Conservation (phyloP, 2,113 vertebrate genomes). For the Antennarius striatus region DNA sequence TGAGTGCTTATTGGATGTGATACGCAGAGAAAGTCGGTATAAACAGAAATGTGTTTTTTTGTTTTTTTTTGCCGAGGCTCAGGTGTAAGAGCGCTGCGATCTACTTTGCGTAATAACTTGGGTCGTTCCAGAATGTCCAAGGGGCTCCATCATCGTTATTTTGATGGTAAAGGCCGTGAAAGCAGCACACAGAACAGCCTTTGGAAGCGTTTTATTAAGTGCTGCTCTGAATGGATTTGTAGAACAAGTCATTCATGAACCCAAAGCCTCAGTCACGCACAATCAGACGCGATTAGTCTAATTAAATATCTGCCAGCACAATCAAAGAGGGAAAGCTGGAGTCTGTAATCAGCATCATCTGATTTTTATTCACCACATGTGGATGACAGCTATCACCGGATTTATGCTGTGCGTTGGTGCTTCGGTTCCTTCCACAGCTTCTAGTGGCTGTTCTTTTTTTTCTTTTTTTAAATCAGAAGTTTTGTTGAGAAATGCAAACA, state of each 20-base stretch:
- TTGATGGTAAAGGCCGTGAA: neutral
- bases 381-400: slow-evolving; percentile 26
- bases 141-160: slow-evolving; percentile 10
- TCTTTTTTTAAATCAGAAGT: neutral
- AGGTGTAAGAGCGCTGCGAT: slow-evolving; percentile 43
- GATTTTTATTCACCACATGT: slow-evolving; percentile 44
- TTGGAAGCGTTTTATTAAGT: slow-evolving; percentile 34
- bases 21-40: slow-evolving; percentile 32
- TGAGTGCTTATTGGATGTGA: slow-evolving; percentile 50
- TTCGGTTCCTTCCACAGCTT: slow-evolving; percentile 17
- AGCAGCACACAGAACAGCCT: slow-evolving; percentile 24
- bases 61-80: slow-evolving; percentile 37
- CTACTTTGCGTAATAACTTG: slow-evolving; percentile 28
- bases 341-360: slow-evolving; percentile 45
- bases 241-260: slow-evolving; percentile 66
- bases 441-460: neutral
- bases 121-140: slow-evolving; percentile 27
- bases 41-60: slow-evolving; percentile 41
- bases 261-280: slow-evolving; percentile 52
- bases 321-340: slow-evolving; percentile 37
- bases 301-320: slow-evolving; percentile 59
- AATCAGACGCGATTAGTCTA: slow-evolving; percentile 66
- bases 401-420: slow-evolving; percentile 17
- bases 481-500: slow-evolving; percentile 18
- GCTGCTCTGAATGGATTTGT: slow-evolving; percentile 49